Evolutionary conservation across 2,888 invertebrate genomes (phyloP).

Genomic region (Hyposoter dolosus): DNA sequence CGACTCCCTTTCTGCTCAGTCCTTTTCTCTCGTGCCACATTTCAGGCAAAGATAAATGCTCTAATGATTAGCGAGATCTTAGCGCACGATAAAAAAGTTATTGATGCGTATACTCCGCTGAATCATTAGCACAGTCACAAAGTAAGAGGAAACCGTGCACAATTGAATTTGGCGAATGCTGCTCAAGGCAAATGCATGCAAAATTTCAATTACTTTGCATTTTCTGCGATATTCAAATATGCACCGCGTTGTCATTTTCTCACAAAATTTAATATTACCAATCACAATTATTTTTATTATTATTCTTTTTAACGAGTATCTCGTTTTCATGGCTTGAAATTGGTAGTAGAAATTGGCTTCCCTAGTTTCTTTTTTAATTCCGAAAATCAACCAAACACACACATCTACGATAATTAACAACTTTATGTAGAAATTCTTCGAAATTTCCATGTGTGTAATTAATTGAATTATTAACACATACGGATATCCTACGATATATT

Average conservation of each 20-base stretch:
- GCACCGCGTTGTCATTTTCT: background rate
- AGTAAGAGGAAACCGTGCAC: background rate
- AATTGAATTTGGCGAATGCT: background rate
- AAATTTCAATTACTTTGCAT: background rate
- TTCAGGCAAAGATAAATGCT: background rate
- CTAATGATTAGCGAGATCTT: conserved; percentile 13
- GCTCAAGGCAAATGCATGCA: background rate
- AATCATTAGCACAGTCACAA: conserved; percentile 13
- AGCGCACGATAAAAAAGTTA: conserved; percentile 33
- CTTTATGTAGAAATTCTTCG: background rate
- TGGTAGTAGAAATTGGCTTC: background rate
- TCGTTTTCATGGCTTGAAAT: background rate
- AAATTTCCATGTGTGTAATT: background rate
- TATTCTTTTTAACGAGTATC: background rate
- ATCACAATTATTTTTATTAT: background rate
- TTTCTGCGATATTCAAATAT: background rate
- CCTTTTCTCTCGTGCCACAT: conserved; percentile 23
- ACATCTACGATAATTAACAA: background rate
- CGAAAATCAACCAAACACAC: background rate
- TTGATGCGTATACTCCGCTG: conserved; percentile 23
- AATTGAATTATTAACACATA: background rate
- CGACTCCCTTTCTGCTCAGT: conserved; percentile 41
- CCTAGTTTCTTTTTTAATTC: background rate
- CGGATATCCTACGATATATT: background rate
- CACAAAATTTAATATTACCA: background rate